Evolutionary conservation across 1,140 invertebrate species (phyloP), one percentile per base, ranked within the genome.

Genomic region (Bombus huntii): DNA sequence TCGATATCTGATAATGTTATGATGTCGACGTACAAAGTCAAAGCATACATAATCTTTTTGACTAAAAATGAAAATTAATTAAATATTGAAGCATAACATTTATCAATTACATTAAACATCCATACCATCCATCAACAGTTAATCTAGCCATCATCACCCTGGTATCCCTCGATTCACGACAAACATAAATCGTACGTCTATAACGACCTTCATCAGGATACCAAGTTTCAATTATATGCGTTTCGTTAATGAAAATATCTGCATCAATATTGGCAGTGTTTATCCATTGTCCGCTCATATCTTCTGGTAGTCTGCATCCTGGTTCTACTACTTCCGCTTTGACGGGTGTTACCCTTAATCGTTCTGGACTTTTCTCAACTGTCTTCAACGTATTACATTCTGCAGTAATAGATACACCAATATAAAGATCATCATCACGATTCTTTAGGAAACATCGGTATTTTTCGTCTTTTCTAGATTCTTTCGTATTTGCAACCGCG

Each of bases 21-120:
- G 98, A 96, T 99, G 99, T 86, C 98, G 96, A 0, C 98, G 98
- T 22, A 99, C 97, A 94, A 99, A 99, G 93, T 99, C 98, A 92
- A 99, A 99, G 92, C 99, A 99, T 15, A 99, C 97, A 92, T 98
- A 99, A 96, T 99, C 99, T 92, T 99, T 99, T 95, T 99, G 99
- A 95, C 98, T 98, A 93, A 90, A 96, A 96, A 88, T 82, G 81
- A 92, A 91, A 91, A 91, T 90, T 1, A 65, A 78, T 81, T 34
- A 57, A 74, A 39, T 28, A 57, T n/a, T 47, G 39, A 76, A 71
- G 8, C 5, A 83, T 47, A 66, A 85, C 66, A 12, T 31, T 73
- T 34, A 22, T 59, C 37, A 47, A 39, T 57, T 62, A 37, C 53
- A 65, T 37, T 42, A 88, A 72, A 93, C 92, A 94, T 70, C 25